These are phyloP conservation scores for Anomalospiza imberbis DNA, from an alignment of 2,797 vertebrate species.

Conservation along the genomic window DNA sequence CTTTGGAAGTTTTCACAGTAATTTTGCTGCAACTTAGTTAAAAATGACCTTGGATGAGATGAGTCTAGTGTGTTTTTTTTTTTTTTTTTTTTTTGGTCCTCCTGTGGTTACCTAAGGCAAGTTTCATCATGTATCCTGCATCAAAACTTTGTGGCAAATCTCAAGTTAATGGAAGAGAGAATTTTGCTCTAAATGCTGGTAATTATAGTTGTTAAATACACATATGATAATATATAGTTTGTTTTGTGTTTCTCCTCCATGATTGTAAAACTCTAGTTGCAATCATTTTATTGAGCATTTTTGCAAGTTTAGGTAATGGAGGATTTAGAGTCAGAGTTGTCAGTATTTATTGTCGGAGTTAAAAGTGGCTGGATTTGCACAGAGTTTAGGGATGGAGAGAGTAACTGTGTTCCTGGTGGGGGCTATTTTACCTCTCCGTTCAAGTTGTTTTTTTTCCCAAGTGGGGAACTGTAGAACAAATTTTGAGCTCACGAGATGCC, in stretches of 20 bases:
- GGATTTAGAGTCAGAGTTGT: not conserved
- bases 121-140: not conserved
- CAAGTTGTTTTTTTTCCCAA: not conserved
- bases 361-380: not conserved
- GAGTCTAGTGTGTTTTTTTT: no score
- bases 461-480: not conserved
- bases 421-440: not conserved
- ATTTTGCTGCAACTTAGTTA: constrained; percentile 44
- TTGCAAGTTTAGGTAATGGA: not conserved
- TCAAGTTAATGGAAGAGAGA: constrained; percentile 18
- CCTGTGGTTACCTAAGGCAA: constrained; percentile 52
- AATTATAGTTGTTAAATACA: not conserved
- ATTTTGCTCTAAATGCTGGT: not conserved
- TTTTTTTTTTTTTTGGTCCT: constrained; percentile 18
- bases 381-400: not conserved
- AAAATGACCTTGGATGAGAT: constrained; percentile 44
- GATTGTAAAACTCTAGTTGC: not conserved
- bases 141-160: constrained; percentile 15
- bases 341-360: not conserved
- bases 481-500: not conserved
- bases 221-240: not conserved
- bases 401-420: not conserved
- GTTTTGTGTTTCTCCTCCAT: not conserved
- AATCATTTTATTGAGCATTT: not conserved
- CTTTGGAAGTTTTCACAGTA: not conserved